phyloP scores from a whole-genome alignment of 1,140 invertebrate genomes.

The Diprion similis region DNA sequence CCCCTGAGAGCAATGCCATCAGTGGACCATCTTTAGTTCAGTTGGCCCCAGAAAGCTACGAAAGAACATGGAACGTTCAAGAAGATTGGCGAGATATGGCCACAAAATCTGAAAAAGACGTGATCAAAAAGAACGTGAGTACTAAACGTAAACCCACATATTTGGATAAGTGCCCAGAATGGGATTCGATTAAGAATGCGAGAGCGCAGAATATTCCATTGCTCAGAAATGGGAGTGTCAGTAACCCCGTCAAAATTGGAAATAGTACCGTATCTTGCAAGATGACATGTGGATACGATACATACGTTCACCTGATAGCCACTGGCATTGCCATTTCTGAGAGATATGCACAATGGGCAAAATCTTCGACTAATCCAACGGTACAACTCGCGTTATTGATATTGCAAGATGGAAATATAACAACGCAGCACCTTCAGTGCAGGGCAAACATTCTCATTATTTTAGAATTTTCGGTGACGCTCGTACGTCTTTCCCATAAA shows the following conservation, averaged over 20 bases:
- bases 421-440: neutral
- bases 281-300: neutral
- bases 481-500: neutral
- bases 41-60: too few relatives aligned
- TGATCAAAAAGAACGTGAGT: neutral
- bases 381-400: neutral
- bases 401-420: neutral
- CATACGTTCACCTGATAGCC: neutral
- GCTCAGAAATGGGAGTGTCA: neutral
- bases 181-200: neutral
- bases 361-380: neutral
- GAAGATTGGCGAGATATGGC: neutral
- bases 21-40: too few relatives aligned
- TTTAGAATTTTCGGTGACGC: neutral
- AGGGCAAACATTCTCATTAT: neutral
- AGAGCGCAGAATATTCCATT: neutral
- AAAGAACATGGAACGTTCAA: neutral
- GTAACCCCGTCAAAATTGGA: neutral
- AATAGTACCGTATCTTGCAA: neutral
- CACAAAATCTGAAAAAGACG: neutral
- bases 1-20: too few relatives aligned
- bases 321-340: neutral
- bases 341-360: neutral
- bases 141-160: neutral
- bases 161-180: neutral